Base-by-base conservation (phyloP, 2,797 vertebrate genomes). In the Artibeus lituratus region DNA sequence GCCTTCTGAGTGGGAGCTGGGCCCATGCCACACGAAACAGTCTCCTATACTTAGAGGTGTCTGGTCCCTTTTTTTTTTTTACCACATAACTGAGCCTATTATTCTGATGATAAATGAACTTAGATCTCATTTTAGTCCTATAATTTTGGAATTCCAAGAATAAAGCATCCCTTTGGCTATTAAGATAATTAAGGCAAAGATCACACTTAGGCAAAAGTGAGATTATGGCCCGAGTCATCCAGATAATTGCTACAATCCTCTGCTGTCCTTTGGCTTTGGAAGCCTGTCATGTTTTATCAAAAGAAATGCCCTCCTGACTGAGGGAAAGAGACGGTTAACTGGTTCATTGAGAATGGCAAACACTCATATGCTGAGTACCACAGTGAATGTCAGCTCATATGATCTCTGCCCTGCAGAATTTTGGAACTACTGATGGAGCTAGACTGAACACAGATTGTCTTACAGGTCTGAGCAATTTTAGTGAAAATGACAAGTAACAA, bases 111-210 rank as follows among this genome's bases (percentile, higher is more conserved):
- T 69, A 47, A 96, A 81, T 94, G 92, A 82, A 67, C 87, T 84
- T 62, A 87, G 51, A 47, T 90, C 22, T 83, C 81, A 53, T 90
- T 83, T 76, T 62, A 69, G 72, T 55, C 80, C 37, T 85, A 22
- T 69, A 94, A 94, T 82, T 96, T 94, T 96, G 22, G 72, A 88
- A 95, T 93, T 96, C 62, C 57, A 94, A 93, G 81, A 85, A 93
- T 90, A 91, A 87, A 78, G 78, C 49, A 59, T 95, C 78, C 51
- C 11, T 92, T 72, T 77, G 73, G 72, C 42, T 87, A 77, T 77
- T 15, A 53, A 91, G 73, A 44, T 90, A 92, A 44, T 95, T 92
- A 93, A 83, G 70, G 91, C 72, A 90, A 96, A 77, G 51, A 53
- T 78, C 57, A 59, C 44, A 80, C 39, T 67, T 39, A 2, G 39